Evolutionary conservation across 92 coral and sea anemone genomes (phyloP), one percentile per base, ranked within the genome.

Genomic region (Zoanthus gigantus): DNA sequence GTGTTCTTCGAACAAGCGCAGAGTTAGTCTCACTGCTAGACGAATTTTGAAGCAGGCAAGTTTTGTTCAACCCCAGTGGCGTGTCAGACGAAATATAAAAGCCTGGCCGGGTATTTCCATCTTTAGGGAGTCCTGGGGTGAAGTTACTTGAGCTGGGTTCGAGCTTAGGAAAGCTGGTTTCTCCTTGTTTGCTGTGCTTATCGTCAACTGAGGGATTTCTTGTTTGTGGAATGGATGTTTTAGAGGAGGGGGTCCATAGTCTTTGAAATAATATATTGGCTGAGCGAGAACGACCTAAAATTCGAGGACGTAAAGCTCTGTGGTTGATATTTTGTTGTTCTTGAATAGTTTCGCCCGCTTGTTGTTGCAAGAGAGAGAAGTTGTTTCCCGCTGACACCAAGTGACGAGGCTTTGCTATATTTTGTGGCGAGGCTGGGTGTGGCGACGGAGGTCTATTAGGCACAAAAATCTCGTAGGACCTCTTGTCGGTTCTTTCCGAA

Each of bases 301-400:
- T 45, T 8, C 60, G 60, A 2, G 85, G 76, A 15, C 85, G 65
- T 16, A 18, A 56, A 66, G 18, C 66, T 7, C 67, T 81, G 53
- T 74, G 76, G 14, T 11, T 14, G 60, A 29, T 61, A 30, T n/a
- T 9, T 16, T 79, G 84, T 44, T 17, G 74, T 11, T 12, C 50
- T 32, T 30, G 74, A 7, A 50, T 7, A 31, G 47, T 81, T 32
- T 81, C 75, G 6, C 17, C 30, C 66, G 75, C 75, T 16, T 46
- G 63, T 31, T 61, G 75, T 66, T 81, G 85, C 15, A 81, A 47
- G 18, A 8, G 16, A 44, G 85, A 60, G 4, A 28, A 15, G 84
- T 79, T 79, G 31, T 42, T 11, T 6, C 12, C 9, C 17, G 30
- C 66, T 4, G 46, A 6, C n/a, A 54, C 67, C 48, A 18, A 46